A percentile compares a stretch with the other conserved stretches of the same genome.
Evolutionary conservation across 2,888 invertebrate genomes (phyloP).

Genomic region (Eupithecia insigniata): DNA sequence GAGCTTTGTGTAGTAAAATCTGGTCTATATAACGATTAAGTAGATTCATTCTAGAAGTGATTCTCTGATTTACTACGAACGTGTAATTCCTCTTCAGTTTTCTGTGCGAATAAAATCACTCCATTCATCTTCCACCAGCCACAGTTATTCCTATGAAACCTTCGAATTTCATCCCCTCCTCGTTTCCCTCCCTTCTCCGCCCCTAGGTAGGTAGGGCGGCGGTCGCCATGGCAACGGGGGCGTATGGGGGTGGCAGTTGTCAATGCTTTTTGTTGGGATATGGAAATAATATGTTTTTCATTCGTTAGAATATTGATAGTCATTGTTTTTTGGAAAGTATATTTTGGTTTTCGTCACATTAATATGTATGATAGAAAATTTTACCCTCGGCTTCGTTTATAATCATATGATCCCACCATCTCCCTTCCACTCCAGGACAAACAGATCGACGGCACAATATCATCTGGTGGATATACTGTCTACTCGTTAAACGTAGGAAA

Average conservation of each 20-base stretch:
- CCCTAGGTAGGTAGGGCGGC: conserved; percentile 40
- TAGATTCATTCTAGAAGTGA: no score
- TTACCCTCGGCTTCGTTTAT: neutral
- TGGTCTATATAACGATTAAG: no score
- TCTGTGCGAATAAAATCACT: neutral
- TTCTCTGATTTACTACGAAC: no score
- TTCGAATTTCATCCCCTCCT: conserved; percentile 23
- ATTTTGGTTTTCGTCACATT: neutral
- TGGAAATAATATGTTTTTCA: conserved; percentile 16
- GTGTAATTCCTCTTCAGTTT: neutral
- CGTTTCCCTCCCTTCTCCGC: conserved; percentile 24
- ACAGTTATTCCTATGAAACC: conserved; percentile 6
- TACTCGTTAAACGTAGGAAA: no score
- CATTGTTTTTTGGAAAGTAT: neutral
- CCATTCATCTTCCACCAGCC: neutral
- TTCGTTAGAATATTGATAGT: conserved; percentile 3
- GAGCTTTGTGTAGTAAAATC: no score
- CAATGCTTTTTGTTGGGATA: conserved; percentile 26
- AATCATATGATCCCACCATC: no score
- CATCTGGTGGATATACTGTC: no score
- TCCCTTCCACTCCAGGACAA: no score
- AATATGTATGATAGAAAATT: neutral
- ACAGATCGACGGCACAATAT: no score
- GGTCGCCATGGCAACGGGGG: conserved; percentile 66
- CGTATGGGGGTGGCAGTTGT: conserved; percentile 30